A percentile compares a stretch with the other conserved stretches of the same genome.
These are phyloP conservation scores for Bothrops jararaca DNA, from an alignment of 2,113 vertebrate genomes.

Conservation along the genomic window DNA sequence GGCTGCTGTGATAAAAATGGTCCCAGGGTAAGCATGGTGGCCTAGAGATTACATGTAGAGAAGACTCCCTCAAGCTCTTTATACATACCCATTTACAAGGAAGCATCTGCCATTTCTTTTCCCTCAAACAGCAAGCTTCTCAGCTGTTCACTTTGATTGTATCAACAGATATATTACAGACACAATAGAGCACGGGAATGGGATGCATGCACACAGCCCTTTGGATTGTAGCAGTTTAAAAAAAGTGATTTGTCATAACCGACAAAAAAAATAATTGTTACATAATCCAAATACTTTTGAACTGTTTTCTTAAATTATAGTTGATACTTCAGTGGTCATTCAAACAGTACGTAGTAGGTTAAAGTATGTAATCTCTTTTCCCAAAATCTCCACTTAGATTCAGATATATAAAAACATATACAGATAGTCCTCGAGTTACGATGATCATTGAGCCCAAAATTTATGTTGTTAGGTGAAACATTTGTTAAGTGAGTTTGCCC, in stretches of 20 bases:
- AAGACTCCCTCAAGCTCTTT: not conserved
- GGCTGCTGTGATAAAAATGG: not conserved
- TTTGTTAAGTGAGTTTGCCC: too few species aligned
- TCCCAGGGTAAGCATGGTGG: not conserved
- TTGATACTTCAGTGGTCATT: not conserved
- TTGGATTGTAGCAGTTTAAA: not conserved
- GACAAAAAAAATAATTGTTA: not conserved
- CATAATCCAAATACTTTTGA: not conserved
- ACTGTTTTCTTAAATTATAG: not conserved
- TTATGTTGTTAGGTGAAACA: too few species aligned
- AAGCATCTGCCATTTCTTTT: not conserved
- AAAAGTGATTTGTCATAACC: not conserved
- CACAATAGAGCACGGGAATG: not conserved
- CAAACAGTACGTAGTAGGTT: not conserved
- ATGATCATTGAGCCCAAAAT: too few species aligned
- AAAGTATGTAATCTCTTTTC: not conserved
- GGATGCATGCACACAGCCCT: not conserved
- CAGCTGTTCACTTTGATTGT: not conserved
- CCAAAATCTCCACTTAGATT: not conserved
- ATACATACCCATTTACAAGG: not conserved
- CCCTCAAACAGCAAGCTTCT: not conserved
- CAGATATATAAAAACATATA: not conserved
- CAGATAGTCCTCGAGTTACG: too few species aligned
- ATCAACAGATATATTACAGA: not conserved
- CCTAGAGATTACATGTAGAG: not conserved